These are phyloP conservation scores for Nematostella vectensis DNA, from an alignment of 92 coral and sea anemone species.

Conservation along the genomic window DNA sequence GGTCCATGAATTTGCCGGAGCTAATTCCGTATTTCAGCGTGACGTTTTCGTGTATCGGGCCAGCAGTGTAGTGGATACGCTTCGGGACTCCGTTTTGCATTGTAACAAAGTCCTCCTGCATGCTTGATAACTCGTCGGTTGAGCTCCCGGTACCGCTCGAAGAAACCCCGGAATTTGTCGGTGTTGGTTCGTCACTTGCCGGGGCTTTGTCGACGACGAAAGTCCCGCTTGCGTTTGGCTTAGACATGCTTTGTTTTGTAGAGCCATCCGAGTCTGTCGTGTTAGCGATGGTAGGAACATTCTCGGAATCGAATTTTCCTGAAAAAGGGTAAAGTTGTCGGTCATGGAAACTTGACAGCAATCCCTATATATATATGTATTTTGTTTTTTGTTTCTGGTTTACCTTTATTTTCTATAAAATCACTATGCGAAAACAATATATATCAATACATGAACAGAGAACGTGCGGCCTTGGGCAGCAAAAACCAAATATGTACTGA, in stretches of 20 bases:
- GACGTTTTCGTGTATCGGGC: slow-evolving; percentile 51
- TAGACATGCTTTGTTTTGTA: slow-evolving; percentile 10
- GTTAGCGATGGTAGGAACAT: neutral
- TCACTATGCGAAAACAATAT: too few relatives aligned
- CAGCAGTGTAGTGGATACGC: slow-evolving; percentile 47
- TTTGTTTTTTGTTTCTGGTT: neutral
- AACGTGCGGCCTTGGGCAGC: too few relatives aligned
- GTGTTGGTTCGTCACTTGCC: neutral
- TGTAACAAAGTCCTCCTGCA: slow-evolving; percentile 45
- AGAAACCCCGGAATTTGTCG: too few relatives aligned
- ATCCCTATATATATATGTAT: neutral
- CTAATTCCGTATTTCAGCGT: slow-evolving; percentile 69
- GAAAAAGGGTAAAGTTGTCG: too few relatives aligned
- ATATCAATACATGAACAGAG: too few relatives aligned
- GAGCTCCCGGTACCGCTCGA: slow-evolving; percentile 5
- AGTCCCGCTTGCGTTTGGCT: too few relatives aligned
- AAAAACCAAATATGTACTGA: too few relatives aligned
- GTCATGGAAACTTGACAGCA: too few relatives aligned
- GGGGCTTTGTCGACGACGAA: slow-evolving; percentile 7
- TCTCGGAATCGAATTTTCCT: slow-evolving; percentile 23
- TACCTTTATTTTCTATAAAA: too few relatives aligned
- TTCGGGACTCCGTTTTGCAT: slow-evolving; percentile 45
- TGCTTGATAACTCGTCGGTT: slow-evolving; percentile 14
- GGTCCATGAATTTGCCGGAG: slow-evolving; percentile 73
- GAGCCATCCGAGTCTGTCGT: neutral